Evolutionary conservation across 2,797 vertebrate genomes (phyloP), one percentile per base, ranked within the genome.

Genomic region (Vespertilio murinus): DNA sequence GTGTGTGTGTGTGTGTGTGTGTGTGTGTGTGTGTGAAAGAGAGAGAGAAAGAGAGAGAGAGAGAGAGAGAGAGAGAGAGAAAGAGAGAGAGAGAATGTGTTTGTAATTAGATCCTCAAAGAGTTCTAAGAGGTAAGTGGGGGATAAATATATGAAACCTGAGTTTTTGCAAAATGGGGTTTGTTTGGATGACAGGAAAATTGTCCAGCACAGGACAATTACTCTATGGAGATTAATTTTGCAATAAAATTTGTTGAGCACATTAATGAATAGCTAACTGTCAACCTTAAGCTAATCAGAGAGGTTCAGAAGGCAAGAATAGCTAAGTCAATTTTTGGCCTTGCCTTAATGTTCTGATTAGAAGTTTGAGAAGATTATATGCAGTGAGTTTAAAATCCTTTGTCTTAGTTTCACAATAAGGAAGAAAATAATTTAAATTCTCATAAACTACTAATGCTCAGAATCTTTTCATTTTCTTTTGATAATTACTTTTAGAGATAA

Each of bases 391-490:
- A 78, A 90, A 88, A 77, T 70, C 12, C 4, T 45, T 80, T 67
- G 11, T 88, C 40, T 92, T 87, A 71, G 17, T 88, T 93, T 91
- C 23, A 87, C 13, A 77, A 42, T 35, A 67, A 71, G 30, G 12
- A 89, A 87, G 42, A 81, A 91, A 90, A 88, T 70, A 93, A 86
- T 71, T 77, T 61, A 92, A 94, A 83, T 77, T 92, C 13, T 84
- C 33, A 42, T 47, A 28, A 75, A 54, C 35, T 73, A 45, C 42
- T 64, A 38, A 75, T 93, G 14, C 67, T 49, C 5, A 2, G 6
- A 92, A 94, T 90, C 22, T 67, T 88, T 94, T 91, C 11, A 78
- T 90, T 93, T 94, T 92, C 73, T 93, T 88, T 90, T 61, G 59
- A 79, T 86, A 93, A 85, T 75, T 92, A 33, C 28, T 65, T 88